These are phyloP conservation scores for Microctonus brassicae DNA, from an alignment of 2,888 invertebrate genomes.

Conservation along the genomic window DNA sequence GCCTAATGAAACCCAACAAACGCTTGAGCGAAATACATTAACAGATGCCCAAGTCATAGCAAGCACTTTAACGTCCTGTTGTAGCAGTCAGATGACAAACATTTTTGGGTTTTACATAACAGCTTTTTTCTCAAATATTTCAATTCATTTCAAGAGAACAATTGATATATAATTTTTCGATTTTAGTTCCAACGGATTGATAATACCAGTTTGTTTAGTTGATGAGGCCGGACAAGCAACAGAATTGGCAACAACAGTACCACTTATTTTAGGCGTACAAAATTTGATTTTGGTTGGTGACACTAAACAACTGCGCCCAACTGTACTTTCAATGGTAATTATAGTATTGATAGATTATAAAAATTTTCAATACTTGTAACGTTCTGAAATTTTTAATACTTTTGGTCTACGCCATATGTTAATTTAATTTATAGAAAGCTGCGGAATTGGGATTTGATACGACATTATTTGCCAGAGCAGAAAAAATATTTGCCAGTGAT, in stretches of 20 bases:
- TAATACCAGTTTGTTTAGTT: slow-evolving; percentile 75
- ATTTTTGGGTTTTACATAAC: slow-evolving; percentile 51
- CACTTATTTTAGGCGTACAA: slow-evolving; percentile 80
- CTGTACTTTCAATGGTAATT: slow-evolving; percentile 71
- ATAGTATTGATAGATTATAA: neutral
- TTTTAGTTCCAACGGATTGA: slow-evolving; percentile 35
- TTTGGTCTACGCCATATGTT: neutral
- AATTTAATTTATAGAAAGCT: slow-evolving; percentile 73
- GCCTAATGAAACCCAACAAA: too few relatives aligned
- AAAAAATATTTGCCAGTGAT: slow-evolving; percentile 71
- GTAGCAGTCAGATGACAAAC: slow-evolving; percentile 61
- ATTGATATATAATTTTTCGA: neutral
- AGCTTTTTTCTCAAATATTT: neutral
- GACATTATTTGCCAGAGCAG: slow-evolving; percentile 83
- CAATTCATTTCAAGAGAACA: slow-evolving; percentile 5
- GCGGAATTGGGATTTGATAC: slow-evolving; percentile 78
- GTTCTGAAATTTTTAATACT: too few relatives aligned
- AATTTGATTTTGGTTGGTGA: slow-evolving; percentile 88
- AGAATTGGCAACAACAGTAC: slow-evolving; percentile 85
- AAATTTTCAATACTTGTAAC: neutral
- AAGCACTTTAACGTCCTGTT: slow-evolving; percentile 76
- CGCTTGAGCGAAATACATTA: slow-evolving; percentile 67
- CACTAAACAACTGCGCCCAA: slow-evolving; percentile 86
- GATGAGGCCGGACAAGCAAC: slow-evolving; percentile 91
- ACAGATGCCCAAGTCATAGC: slow-evolving; percentile 78